Evolutionary conservation across 2,113 vertebrate genomes (phyloP).

Genomic region (Pterocles orientalis): DNA sequence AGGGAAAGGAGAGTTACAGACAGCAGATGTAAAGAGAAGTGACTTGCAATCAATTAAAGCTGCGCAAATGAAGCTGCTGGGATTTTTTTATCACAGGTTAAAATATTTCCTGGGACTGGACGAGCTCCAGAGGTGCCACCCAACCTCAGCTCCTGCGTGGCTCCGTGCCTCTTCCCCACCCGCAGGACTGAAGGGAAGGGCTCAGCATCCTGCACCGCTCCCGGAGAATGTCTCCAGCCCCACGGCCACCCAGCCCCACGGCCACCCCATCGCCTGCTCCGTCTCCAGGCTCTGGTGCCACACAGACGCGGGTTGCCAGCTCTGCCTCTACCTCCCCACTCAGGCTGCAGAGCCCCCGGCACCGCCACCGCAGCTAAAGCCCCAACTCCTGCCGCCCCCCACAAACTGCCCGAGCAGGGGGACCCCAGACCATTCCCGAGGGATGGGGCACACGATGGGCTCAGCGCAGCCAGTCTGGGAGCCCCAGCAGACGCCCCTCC

Average conservation of each 20-base stretch:
- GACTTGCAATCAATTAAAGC: background rate
- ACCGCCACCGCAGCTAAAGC: accelerated
- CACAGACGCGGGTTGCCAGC: background rate
- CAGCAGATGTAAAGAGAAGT: background rate
- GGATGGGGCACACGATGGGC: accelerated
- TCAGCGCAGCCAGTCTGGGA: background rate
- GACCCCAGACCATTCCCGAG: background rate
- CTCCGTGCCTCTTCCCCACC: background rate
- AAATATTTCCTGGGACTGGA: background rate
- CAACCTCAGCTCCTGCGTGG: accelerated
- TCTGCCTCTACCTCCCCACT: background rate
- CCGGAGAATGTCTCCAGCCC: too few relatives aligned
- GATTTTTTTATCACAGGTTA: background rate
- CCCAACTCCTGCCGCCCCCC: background rate
- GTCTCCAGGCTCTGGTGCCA: background rate
- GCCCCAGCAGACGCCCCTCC: background rate
- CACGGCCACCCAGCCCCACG: accelerated
- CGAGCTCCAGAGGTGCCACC: background rate
- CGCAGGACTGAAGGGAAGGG: background rate
- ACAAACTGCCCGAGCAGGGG: background rate
- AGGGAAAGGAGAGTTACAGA: background rate
- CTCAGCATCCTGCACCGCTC: background rate
- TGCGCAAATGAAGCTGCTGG: background rate
- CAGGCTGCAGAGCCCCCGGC: too few relatives aligned
- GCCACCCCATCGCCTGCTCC: accelerated